Evolutionary conservation across 2,888 invertebrate species (phyloP).

Genomic region (Pristionchus japonicus): DNA sequence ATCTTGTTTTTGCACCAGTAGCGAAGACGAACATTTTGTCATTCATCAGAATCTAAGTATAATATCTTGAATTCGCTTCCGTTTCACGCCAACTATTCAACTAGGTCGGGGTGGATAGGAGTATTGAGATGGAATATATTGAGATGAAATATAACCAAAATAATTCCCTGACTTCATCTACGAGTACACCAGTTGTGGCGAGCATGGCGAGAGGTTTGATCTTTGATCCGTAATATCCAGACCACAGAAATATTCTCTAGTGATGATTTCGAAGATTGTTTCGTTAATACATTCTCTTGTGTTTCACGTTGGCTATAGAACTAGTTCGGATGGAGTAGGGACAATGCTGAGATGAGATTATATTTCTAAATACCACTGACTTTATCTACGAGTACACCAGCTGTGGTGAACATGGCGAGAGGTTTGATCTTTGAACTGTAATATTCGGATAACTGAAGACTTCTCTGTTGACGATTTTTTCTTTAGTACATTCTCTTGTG

Average conservation of each 20-base stretch:
- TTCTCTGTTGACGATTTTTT: no score
- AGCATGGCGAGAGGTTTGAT: constrained; percentile 52
- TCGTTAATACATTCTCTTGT: not conserved
- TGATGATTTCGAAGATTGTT: not conserved
- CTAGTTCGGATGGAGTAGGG: no score
- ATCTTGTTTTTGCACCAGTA: no score
- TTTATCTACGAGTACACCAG: constrained; percentile 59
- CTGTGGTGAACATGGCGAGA: constrained; percentile 60
- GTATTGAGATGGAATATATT: no score
- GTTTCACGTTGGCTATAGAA: not conserved
- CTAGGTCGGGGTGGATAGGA: no score
- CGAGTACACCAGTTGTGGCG: constrained; percentile 63
- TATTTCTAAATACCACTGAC: not conserved
- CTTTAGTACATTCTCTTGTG: not conserved
- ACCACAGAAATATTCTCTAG: not conserved
- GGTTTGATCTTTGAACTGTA: constrained; percentile 42
- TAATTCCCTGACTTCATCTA: constrained; percentile 48
- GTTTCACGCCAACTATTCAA: no score
- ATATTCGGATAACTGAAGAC: no score
- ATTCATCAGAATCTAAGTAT: no score
- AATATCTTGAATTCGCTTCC: no score
- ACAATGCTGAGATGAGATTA: no score
- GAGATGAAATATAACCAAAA: no score
- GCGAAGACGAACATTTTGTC: no score
- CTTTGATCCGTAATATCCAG: not conserved